These are phyloP conservation scores for Aleiodes testaceus DNA, from an alignment of 2,888 invertebrate species.

Conservation along the genomic window DNA sequence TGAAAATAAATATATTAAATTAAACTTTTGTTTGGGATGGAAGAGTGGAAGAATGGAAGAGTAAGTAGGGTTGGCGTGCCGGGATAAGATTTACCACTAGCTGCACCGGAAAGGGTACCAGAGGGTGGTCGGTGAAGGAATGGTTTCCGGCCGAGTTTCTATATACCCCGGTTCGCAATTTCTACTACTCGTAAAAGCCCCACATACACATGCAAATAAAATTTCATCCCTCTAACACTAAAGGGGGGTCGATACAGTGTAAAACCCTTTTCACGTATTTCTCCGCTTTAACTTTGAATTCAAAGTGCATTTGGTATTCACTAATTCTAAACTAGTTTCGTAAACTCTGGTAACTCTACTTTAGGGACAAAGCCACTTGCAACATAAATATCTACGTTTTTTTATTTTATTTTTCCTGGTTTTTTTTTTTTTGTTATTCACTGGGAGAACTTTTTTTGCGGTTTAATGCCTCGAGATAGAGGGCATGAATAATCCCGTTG, in stretches of 20 bases:
- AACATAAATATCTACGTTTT: conserved; percentile 5
- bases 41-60: conserved; percentile 24
- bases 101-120: conserved; percentile 66
- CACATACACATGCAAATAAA: neutral
- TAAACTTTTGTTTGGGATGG: neutral
- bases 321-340: conserved; percentile 21
- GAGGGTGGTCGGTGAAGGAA: conserved; percentile 64
- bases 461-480: conserved; percentile 1
- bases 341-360: conserved; percentile 27
- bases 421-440: neutral
- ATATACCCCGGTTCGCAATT: conserved; percentile 25
- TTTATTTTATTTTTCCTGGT: neutral
- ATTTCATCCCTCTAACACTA: neutral
- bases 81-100: conserved; percentile 63
- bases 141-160: conserved; percentile 64
- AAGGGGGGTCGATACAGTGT: conserved; percentile 21
- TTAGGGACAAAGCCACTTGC: neutral
- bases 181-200: conserved; percentile 26
- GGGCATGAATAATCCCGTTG: conserved; percentile 28
- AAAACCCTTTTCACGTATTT: conserved; percentile 25
- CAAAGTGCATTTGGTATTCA: conserved; percentile 18
- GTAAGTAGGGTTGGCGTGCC: conserved; percentile 61
- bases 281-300: conserved; percentile 25
- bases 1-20: no score
- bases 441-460: neutral